Conservation (phyloP, 2,113 vertebrate genomes). For the Pyrgilauda ruficollis region DNA sequence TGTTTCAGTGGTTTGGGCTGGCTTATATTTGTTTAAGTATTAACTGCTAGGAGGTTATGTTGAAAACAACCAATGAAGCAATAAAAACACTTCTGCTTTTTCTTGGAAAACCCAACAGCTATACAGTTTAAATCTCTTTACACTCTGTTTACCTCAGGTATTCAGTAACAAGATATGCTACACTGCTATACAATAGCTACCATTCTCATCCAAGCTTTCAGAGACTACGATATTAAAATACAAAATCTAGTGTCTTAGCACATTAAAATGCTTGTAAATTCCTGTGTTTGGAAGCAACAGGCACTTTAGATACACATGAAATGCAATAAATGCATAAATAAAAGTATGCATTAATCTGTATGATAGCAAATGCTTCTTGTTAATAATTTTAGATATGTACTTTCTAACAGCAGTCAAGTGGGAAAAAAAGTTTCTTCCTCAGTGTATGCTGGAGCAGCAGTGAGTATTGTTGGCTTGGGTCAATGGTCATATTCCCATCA, state of each 20-base stretch:
- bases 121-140: neutral
- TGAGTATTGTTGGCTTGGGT: constrained; percentile 62
- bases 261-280: neutral
- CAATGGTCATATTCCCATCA: constrained; percentile 73
- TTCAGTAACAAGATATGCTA: neutral
- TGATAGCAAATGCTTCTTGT: neutral
- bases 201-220: neutral
- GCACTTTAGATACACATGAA: neutral
- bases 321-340: neutral
- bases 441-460: constrained; percentile 85
- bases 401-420: neutral
- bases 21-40: neutral
- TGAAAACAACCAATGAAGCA: neutral
- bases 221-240: neutral
- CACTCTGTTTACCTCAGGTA: neutral
- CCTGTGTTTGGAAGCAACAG: neutral
- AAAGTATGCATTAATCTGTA: neutral
- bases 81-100: neutral
- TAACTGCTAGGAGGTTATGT: neutral
- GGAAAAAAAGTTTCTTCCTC: constrained; percentile 78
- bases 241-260: neutral
- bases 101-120: neutral
- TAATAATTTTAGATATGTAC: neutral
- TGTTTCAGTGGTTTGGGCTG: neutral
- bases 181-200: neutral